These are phyloP conservation scores for Orius insidiosus DNA, from an alignment of 1,140 invertebrate genomes.

Conservation along the genomic window DNA sequence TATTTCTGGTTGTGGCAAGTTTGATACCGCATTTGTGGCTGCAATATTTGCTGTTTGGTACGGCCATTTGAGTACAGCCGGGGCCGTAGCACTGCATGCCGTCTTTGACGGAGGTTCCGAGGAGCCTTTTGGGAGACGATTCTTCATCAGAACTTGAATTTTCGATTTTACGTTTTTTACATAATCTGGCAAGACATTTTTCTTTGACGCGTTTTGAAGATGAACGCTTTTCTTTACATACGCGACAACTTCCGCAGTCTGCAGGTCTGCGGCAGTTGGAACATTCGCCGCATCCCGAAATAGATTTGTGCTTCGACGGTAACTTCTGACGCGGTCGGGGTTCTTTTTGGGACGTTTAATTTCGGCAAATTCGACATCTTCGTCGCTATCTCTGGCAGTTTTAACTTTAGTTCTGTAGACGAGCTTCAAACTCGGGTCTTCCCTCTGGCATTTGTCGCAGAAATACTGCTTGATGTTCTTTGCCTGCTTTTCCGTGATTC, in stretches of 20 bases:
- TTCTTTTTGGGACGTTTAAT: conserved; percentile 20
- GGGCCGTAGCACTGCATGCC: conserved; percentile 76
- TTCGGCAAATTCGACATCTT: conserved; percentile 23
- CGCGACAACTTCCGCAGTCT: conserved; percentile 76
- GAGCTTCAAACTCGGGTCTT: conserved; percentile 47
- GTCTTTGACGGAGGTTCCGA: conserved; percentile 4
- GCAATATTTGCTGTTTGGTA: conserved; percentile 84
- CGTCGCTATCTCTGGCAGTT: conserved; percentile 29
- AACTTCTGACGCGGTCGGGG: conserved; percentile 8
- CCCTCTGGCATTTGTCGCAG: conserved; percentile 62
- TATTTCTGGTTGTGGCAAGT: conserved; percentile 61
- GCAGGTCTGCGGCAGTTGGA: conserved; percentile 58
- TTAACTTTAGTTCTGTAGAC: conserved; percentile 14
- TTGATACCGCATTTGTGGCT: conserved; percentile 83
- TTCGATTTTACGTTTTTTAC: conserved; percentile 21
- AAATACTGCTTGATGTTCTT: conserved; percentile 87
- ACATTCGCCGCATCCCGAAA: conserved; percentile 58
- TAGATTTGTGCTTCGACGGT: conserved; percentile 19
- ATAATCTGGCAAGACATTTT: conserved; percentile 21
- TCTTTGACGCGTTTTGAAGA: conserved; percentile 59
- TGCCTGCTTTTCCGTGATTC: conserved; percentile 81
- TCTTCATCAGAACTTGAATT: conserved; percentile 34
- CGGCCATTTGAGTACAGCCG: conserved; percentile 58
- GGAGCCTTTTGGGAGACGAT: conserved; percentile 17
- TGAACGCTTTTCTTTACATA: conserved; percentile 49